Evolutionary conservation across 2,113 vertebrate genomes (phyloP), one percentile per base, ranked within the genome.

Genomic region (Delphinus delphis): DNA sequence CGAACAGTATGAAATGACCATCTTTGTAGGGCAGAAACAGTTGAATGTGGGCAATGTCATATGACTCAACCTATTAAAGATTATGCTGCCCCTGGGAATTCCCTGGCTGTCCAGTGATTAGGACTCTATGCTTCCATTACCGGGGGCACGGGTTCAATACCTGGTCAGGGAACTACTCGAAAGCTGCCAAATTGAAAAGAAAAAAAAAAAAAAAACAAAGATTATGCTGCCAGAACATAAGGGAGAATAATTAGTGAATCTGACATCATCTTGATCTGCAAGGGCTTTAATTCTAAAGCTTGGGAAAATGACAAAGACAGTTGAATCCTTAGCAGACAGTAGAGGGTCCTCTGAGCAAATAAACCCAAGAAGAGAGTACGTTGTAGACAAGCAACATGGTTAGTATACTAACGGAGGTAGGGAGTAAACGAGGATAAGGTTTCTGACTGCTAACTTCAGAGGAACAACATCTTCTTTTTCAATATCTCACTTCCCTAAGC

Each of bases 211-310:
- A 41, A 21, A 2, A 58, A 20, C 17, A 47, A 76, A 85, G 44
- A 70, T 26, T 41, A 5, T 50, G 65, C 21, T 73, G 5, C 55
- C 31, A 91, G 76, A 88, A 62, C 33, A 77, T 47, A 82, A 85
- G 13, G 33, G 15, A 33, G 84, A 38, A 55, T 94, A 71, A 73
- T 14, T 33, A 41, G 15, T 23, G 53, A 60, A 47, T 14, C 73
- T 86, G 25, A 55, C 63, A 60, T 5, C 3, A 26, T 63, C 62
- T 89, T 82, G 6, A 55, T 67, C 23, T 83, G 23, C 26, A 44
- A 88, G 60, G 36, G 7, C 5, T 94, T 94, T 90, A 70, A 88
- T 73, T 76, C n/a, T 71, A 96, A 58, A 38, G 14, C 38, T 95
- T 86, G 60, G 79, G 55, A 91, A 81, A 80, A 70, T 80, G 79